Evolutionary conservation across 2,888 invertebrate species (phyloP), one percentile per base, ranked within the genome.

Genomic region (Nemurella pictetii): DNA sequence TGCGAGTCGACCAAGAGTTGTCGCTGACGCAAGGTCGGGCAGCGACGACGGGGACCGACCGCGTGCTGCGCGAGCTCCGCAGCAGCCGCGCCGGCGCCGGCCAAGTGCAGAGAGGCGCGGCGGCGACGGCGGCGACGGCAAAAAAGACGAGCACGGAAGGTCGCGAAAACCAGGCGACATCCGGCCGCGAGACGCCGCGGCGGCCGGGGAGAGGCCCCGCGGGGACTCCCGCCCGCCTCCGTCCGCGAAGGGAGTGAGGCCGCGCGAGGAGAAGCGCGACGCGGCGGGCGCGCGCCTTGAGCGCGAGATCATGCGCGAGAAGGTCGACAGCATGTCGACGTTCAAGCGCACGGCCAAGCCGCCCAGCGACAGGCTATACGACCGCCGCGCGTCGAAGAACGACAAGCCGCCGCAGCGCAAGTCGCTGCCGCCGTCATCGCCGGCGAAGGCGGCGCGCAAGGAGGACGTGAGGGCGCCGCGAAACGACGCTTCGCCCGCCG

Each of bases 1-100:
- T 94, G 90, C 93, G 92, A 90, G 93, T 93, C 89, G 93, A 93
- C 82, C 90, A 90, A 92, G 94, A 94, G 92, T 93, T 94, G 88
- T 93, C 92, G 89, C 91, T 94, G 89, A 92, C 92, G 92, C 89
- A 91, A 92, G 90, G 90, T 92, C 91, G 89, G 87, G 85, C 83
- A 20, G 1, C 84, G 55, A 55, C 86, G 15, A 77, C 29, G 12
- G 75, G 7, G n/a, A 74, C n/a, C n/a, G n/a, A n/a, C n/a, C n/a
- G n/a, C n/a, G n/a, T n/a, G n/a, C n/a, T n/a, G n/a, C n/a, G n/a
- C n/a, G n/a, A n/a, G n/a, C n/a, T n/a, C n/a, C n/a, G n/a, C n/a
- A 27, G 32, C 20, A 88, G 55, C 89, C 90, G 89, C 90, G 90
- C 55, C 90, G 90, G 77, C 88, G 90, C 72, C 89, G 90, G 85